Evolutionary conservation across 2,888 invertebrate species (phyloP).

Genomic region (Graphium colonna): DNA sequence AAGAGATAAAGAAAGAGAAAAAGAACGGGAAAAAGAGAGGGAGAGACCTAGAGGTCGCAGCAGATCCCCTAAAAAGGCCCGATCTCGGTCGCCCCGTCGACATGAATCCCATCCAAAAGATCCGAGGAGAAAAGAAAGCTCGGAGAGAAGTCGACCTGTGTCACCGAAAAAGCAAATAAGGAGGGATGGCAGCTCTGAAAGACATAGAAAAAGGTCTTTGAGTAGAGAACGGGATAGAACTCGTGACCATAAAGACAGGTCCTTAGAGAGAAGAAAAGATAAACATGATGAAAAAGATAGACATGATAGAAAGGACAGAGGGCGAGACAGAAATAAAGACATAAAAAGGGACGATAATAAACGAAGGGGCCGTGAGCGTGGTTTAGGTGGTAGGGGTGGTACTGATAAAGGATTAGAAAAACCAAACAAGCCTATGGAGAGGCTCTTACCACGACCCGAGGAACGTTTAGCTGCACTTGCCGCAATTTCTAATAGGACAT

Average conservation of each 20-base stretch:
- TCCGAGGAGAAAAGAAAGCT: slow-evolving; percentile 66
- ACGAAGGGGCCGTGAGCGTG: slow-evolving; percentile 70
- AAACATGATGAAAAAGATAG: slow-evolving; percentile 80
- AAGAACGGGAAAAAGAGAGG: slow-evolving; percentile 69
- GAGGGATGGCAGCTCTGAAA: slow-evolving; percentile 62
- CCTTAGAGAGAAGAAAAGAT: slow-evolving; percentile 71
- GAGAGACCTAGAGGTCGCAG: slow-evolving; percentile 73
- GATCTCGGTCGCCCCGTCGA: slow-evolving; percentile 67
- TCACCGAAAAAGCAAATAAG: slow-evolving; percentile 70
- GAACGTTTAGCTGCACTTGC: slow-evolving; percentile 82
- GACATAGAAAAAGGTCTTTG: slow-evolving; percentile 61
- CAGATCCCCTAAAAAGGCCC: slow-evolving; percentile 67
- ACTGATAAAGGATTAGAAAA: slow-evolving; percentile 80
- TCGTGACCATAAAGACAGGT: slow-evolving; percentile 72
- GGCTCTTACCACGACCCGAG: slow-evolving; percentile 82
- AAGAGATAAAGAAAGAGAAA: slow-evolving; percentile 68
- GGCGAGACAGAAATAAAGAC: slow-evolving; percentile 82
- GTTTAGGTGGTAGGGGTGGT: slow-evolving; percentile 68
- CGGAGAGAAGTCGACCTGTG: slow-evolving; percentile 70
- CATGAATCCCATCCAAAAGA: slow-evolving; percentile 65
- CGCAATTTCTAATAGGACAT: slow-evolving; percentile 69
- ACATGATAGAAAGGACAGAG: slow-evolving; percentile 85
- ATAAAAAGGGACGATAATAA: slow-evolving; percentile 75
- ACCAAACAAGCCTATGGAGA: slow-evolving; percentile 81
- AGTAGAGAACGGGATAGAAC: slow-evolving; percentile 77